Percentiles rank a stretch among this genome's conserved stretches.
Evolutionary conservation across 2,113 vertebrate genomes (phyloP).

Genomic region (Ctenomys sociabilis): DNA sequence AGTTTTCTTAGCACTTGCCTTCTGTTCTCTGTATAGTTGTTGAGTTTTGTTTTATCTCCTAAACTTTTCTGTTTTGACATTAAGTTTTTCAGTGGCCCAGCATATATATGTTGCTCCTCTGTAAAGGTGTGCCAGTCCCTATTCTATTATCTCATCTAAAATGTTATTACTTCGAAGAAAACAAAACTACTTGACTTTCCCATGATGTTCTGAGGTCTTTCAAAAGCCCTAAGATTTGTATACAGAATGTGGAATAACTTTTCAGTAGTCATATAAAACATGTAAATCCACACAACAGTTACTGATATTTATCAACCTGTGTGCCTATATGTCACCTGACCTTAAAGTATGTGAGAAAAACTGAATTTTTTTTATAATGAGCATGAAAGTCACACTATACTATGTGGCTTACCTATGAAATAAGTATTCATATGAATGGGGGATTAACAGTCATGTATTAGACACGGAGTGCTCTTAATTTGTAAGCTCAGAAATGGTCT

Average conservation of each 20-base stretch:
- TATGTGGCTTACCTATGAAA: neutral
- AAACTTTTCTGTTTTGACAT: neutral
- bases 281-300: neutral
- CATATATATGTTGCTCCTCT: neutral
- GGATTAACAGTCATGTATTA: neutral
- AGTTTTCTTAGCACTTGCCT: neutral
- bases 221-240: neutral
- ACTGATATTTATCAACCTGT: neutral
- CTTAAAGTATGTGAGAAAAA: neutral
- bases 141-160: neutral
- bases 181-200: neutral
- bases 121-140: neutral
- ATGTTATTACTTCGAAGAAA: neutral
- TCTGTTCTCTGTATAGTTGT: neutral
- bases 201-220: neutral
- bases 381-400: neutral
- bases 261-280: neutral
- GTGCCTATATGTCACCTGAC: neutral
- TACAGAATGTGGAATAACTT: neutral
- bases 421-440: neutral
- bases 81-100: neutral
- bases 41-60: neutral
- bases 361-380: neutral
- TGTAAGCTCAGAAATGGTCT: neutral
- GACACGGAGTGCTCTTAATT: neutral